Evolutionary conservation across 2,113 vertebrate species (phyloP).

Genomic region (Xiphorhynchus elegans): DNA sequence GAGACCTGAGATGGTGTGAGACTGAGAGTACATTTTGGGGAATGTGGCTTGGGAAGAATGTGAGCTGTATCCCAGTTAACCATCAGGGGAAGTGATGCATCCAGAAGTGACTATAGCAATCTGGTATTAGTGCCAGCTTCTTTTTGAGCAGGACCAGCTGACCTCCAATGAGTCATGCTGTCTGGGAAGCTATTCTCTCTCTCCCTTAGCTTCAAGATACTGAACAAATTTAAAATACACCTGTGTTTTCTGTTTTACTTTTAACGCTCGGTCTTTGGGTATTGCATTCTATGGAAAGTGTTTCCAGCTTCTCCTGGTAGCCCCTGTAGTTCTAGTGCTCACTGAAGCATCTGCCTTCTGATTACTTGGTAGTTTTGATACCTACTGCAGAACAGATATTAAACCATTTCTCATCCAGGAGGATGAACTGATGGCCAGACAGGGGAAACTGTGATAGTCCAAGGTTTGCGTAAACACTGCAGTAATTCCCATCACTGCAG

Average conservation of each 20-base stretch:
- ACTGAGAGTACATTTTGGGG: neutral
- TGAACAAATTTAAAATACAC: neutral
- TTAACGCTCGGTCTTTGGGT: neutral
- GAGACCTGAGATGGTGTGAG: neutral
- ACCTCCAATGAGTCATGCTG: neutral
- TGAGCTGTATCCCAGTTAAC: neutral
- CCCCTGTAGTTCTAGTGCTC: neutral
- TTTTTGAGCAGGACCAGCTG: neutral
- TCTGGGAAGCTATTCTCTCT: neutral
- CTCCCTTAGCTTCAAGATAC: neutral
- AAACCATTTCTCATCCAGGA: neutral
- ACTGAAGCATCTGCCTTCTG: neutral
- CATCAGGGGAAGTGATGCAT: neutral
- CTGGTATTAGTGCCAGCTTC: fast-evolving
- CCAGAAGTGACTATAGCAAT: neutral
- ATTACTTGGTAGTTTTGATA: neutral
- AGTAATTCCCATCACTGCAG: neutral
- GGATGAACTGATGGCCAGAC: neutral
- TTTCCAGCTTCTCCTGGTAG: neutral
- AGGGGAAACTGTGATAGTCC: neutral
- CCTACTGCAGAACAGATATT: neutral
- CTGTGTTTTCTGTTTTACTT: neutral
- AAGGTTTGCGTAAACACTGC: neutral
- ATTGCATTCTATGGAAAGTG: neutral
- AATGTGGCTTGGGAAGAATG: fast-evolving